Conservation (phyloP, 1,140 invertebrate species). For the Musca vetustissima region DNA sequence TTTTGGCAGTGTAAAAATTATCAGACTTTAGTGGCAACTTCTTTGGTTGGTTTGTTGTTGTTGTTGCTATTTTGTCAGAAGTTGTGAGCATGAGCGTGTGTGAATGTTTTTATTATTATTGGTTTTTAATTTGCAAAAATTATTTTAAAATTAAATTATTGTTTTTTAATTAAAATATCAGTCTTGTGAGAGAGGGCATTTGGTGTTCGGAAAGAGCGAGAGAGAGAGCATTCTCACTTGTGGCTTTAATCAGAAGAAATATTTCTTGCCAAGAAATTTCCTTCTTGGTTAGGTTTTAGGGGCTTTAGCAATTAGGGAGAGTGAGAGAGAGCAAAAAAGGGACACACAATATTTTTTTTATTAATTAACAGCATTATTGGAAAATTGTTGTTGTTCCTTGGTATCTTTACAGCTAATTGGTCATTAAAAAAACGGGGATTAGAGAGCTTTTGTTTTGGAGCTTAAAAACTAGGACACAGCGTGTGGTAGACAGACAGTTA, state of each 20-base stretch:
- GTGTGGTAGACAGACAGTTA: slow-evolving; percentile 6
- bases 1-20: slow-evolving; percentile 14
- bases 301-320: too few relatives aligned
- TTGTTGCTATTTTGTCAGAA: slow-evolving; percentile 6
- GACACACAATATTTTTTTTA: too few relatives aligned
- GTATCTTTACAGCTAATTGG: too few relatives aligned
- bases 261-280: too few relatives aligned
- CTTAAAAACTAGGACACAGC: slow-evolving; percentile 1
- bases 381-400: too few relatives aligned
- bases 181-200: slow-evolving; percentile 10
- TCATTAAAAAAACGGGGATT: too few relatives aligned
- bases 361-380: too few relatives aligned
- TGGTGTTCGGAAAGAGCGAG: background rate
- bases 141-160: slow-evolving; percentile 5
- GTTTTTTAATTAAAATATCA: slow-evolving; percentile 21
- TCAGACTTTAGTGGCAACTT: background rate
- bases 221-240: slow-evolving; percentile 1
- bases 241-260: too few relatives aligned
- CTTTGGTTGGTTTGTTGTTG: too few relatives aligned
- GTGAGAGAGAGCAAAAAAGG: too few relatives aligned
- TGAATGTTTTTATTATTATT: slow-evolving; percentile 56
- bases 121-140: slow-evolving; percentile 22
- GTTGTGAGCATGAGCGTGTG: slow-evolving; percentile 56
- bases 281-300: too few relatives aligned
- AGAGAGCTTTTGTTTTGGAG: background rate